Evolutionary conservation across 1,140 invertebrate genomes (phyloP).

Genomic region (Aphaenogaster rudis): DNA sequence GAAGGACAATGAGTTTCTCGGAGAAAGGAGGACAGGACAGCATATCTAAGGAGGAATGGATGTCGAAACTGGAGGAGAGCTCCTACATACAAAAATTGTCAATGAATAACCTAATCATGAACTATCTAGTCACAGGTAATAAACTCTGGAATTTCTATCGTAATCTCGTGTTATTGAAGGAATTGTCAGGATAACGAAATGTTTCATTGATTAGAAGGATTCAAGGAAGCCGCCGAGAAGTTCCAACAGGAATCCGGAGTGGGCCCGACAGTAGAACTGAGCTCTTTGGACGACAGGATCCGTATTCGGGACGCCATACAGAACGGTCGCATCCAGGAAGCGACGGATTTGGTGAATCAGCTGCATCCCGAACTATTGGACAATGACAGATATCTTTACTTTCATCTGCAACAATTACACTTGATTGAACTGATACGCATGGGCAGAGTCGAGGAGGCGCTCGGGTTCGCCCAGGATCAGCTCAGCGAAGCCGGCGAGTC

Average conservation of each 20-base stretch:
- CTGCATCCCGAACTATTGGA: slow-evolving; percentile 98
- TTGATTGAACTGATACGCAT: slow-evolving; percentile 97
- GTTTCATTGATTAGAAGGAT: slow-evolving; percentile 91
- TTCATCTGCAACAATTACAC: slow-evolving; percentile 98
- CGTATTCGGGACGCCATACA: slow-evolving; percentile 98
- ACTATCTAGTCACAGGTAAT: slow-evolving; percentile 98
- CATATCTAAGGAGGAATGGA: slow-evolving; percentile 85
- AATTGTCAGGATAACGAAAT: slow-evolving; percentile 31
- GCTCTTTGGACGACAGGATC: slow-evolving; percentile 97
- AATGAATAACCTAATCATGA: slow-evolving; percentile 99
- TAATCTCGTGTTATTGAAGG: slow-evolving; percentile 29
- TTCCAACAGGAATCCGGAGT: slow-evolving; percentile 98
- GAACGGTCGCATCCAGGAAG: slow-evolving; percentile 96
- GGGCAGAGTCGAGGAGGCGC: slow-evolving; percentile 96
- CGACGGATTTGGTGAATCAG: slow-evolving; percentile 97
- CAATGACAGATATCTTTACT: slow-evolving; percentile 97
- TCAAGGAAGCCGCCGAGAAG: slow-evolving; percentile 99
- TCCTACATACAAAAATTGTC: slow-evolving; percentile 95
- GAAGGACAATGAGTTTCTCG: slow-evolving; percentile 81
- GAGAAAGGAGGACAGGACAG: slow-evolving; percentile 81
- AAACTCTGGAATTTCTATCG: slow-evolving; percentile 47
- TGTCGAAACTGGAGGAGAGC: slow-evolving; percentile 88
- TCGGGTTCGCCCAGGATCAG: slow-evolving; percentile 98
- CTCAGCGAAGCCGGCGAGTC: slow-evolving; percentile 97
- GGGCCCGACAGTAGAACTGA: slow-evolving; percentile 94